Evolutionary conservation across 2,888 invertebrate species (phyloP), one percentile per base, ranked within the genome.

Genomic region (Choristoneura rosaceana): DNA sequence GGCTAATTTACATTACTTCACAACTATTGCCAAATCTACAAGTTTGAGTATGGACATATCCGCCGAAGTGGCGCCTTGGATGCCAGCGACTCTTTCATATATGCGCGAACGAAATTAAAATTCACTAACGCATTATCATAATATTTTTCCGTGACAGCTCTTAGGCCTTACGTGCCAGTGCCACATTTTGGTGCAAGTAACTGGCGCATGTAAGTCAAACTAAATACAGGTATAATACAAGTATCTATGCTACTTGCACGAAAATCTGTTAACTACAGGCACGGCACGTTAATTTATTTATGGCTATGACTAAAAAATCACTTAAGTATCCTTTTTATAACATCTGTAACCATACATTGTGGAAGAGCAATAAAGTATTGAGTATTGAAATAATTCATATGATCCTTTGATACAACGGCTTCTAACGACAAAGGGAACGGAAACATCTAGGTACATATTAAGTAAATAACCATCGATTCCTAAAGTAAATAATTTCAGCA

Each of bases 1-100:
- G 75, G 75, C 76, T 74, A 78, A 78, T 78, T 80, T 81, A 76
- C 77, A 76, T 76, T 67, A 50, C 75, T 61, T 73, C 34, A 69
- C 71, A 71, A 61, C 73, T 68, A 74, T 77, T 75, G 73, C 74
- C 76, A 70, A 73, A 74, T 74, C 75, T 61, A 61, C 38, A 50
- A 66, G 17, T 41, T 38, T 25, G 25, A 38, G 4, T 67, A 25
- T 34, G 62, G 69, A 62, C 62, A 69, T 34, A 55, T 38, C 69
- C 69, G 38, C 45, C 55, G 61, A 25, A 55, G 55, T 55, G 55
- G 55, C 55, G 55, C 55, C 25, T 12, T 55, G 4, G 25, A 55
- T 25, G n/a, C 3, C 55, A 3, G 12, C 25, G 12, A 12, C 10
- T 10, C 4, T 47, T 14, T n/a, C 14, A n/a, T 47, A 52, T 17